These are phyloP conservation scores for Esox lucius DNA, from an alignment of 2,797 vertebrate species.

Conservation along the genomic window DNA sequence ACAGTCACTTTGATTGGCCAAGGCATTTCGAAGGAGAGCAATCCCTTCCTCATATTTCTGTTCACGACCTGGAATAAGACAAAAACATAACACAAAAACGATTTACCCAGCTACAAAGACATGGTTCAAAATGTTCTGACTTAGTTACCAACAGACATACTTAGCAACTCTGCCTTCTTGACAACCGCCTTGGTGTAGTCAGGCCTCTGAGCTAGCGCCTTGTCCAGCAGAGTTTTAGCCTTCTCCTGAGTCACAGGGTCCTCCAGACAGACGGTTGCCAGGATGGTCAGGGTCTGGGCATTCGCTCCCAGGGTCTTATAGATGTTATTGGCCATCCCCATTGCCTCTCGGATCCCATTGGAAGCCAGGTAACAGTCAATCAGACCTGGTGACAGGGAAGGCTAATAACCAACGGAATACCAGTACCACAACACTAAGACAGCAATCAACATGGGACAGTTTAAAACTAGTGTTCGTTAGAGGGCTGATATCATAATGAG, in stretches of 20 bases:
- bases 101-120: not conserved
- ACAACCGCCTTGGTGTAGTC: constrained; percentile 98
- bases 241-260: constrained; percentile 97
- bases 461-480: not conserved
- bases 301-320: constrained; percentile 97
- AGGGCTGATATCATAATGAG: not conserved
- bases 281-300: constrained; percentile 93
- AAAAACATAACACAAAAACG: not conserved
- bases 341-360: constrained; percentile 95
- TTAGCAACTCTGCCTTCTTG: constrained; percentile 96
- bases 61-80: constrained; percentile 83
- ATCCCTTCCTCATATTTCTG: constrained; percentile 98
- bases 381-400: constrained; percentile 75
- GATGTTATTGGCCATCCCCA: constrained; percentile 99
- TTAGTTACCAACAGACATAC: constrained; percentile 64
- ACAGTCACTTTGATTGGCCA: constrained; percentile 97
- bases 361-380: constrained; percentile 97
- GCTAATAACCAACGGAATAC: not conserved
- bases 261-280: constrained; percentile 95
- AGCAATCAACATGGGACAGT: not conserved
- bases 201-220: constrained; percentile 93
- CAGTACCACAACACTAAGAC: not conserved
- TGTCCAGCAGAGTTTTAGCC: constrained; percentile 93
- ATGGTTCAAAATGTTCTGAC: not conserved
- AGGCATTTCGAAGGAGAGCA: constrained; percentile 86